These are phyloP conservation scores for Etia nguti DNA, from an alignment of 2,113 vertebrate species.

Conservation along the genomic window DNA sequence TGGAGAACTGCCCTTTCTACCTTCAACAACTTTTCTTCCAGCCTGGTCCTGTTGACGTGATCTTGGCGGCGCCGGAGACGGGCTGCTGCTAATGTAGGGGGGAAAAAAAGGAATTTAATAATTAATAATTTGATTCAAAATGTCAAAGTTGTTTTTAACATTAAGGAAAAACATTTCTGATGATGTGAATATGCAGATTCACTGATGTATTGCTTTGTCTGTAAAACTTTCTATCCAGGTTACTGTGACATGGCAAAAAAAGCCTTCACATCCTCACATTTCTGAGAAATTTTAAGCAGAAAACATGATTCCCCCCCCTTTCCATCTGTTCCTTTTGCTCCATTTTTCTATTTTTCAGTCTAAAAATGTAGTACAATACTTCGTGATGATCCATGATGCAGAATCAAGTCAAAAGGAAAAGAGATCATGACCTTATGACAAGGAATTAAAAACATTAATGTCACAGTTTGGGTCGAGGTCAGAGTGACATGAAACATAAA, in stretches of 20 bases:
- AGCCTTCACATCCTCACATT: not conserved
- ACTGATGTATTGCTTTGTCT: not conserved
- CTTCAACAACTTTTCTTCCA: conserved; percentile 20
- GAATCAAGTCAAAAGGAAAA: not conserved
- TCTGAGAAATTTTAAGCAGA: not conserved
- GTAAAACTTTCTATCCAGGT: not conserved
- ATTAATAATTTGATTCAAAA: not conserved
- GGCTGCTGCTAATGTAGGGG: conserved; percentile 15
- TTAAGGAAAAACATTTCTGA: no score
- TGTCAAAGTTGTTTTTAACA: not conserved
- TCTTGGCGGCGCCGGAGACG: conserved; percentile 43
- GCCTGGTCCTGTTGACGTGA: conserved; percentile 41
- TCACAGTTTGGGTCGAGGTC: not conserved
- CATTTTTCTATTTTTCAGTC: fast-evolving
- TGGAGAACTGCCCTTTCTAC: conserved; percentile 53
- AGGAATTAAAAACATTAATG: fast-evolving
- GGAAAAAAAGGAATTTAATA: not conserved
- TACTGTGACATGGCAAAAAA: not conserved
- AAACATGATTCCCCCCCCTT: not conserved
- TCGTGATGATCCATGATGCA: not conserved
- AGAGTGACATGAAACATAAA: not conserved
- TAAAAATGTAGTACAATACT: not conserved
- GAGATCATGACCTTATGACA: fast-evolving
- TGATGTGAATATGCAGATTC: not conserved
- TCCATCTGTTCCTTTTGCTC: not conserved